Percentiles rank a stretch among this genome's conserved stretches.
Evolutionary conservation across 2,888 invertebrate species (phyloP).

Genomic region (Tryphoninae sp.): DNA sequence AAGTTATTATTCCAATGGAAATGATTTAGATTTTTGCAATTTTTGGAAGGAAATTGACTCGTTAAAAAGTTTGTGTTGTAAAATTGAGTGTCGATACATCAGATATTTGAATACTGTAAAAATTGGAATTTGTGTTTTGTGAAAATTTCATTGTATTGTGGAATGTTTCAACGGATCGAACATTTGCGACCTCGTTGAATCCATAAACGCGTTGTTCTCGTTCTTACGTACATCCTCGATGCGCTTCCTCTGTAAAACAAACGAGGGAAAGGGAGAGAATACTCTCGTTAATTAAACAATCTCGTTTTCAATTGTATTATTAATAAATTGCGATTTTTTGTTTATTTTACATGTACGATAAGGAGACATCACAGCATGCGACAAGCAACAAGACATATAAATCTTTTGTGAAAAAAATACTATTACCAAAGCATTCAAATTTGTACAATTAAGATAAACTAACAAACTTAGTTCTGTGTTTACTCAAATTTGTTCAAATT

Average conservation of each 20-base stretch:
- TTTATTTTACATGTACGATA: constrained; percentile 4
- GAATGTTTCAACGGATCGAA: constrained; percentile 51
- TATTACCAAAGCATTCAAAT: background rate
- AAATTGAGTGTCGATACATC: background rate
- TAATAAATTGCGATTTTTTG: constrained; percentile 36
- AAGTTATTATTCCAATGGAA: too few species aligned
- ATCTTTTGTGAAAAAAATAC: constrained; percentile 25
- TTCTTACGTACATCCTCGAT: constrained; percentile 89
- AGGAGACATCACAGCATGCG: background rate
- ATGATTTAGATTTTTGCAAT: too few species aligned
- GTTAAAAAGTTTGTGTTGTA: too few species aligned
- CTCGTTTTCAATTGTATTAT: constrained; percentile 20
- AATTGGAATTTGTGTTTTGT: constrained; percentile 14
- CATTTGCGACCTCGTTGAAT: constrained; percentile 46
- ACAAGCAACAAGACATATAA: constrained; percentile 38
- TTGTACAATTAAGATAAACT: background rate
- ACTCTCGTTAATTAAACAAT: constrained; percentile 58
- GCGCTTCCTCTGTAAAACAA: constrained; percentile 89
- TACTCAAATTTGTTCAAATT: too few species aligned
- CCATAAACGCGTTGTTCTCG: constrained; percentile 49
- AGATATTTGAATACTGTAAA: background rate
- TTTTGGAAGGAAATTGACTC: too few species aligned
- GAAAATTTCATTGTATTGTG: constrained; percentile 18
- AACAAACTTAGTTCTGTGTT: too few species aligned
- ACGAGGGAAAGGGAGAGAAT: constrained; percentile 79